phyloP scores from a whole-genome alignment of 2,888 invertebrate genomes.

The Epinotia nisella region DNA sequence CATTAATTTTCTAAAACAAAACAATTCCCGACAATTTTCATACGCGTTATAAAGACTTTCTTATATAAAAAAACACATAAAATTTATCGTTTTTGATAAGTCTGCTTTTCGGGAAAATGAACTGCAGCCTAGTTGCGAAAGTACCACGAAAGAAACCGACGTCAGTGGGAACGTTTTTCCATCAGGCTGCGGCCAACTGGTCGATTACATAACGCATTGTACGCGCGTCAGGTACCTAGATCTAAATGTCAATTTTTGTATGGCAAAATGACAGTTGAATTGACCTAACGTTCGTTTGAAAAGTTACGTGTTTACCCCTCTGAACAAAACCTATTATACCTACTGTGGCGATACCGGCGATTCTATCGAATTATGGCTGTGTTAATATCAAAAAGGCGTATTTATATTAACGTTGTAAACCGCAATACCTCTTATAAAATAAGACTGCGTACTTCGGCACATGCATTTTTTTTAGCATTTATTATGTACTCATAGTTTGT shows the following conservation, averaged over 20 bases:
- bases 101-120: constrained; percentile 12
- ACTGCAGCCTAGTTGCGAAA: not conserved
- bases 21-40: not conserved
- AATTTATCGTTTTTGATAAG: not conserved
- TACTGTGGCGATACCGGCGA: constrained; percentile 53
- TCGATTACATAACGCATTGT: no score
- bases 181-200: not conserved
- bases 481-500: constrained; percentile 34
- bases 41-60: not conserved
- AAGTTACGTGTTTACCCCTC: not conserved
- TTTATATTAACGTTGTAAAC: constrained; percentile 73
- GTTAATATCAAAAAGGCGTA: constrained; percentile 81
- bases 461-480: constrained; percentile 59
- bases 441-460: constrained; percentile 72
- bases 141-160: no score
- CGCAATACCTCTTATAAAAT: constrained; percentile 79
- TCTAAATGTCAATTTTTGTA: no score
- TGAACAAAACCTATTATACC: constrained; percentile 28
- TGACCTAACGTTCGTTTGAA: no score
- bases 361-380: constrained; percentile 76
- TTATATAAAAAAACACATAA: not conserved
- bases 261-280: no score
- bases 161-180: not conserved
- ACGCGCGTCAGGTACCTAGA: no score
- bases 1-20: not conserved